Evolutionary conservation across 1,140 invertebrate species (phyloP).

Genomic region (Halictus rubicundus): DNA sequence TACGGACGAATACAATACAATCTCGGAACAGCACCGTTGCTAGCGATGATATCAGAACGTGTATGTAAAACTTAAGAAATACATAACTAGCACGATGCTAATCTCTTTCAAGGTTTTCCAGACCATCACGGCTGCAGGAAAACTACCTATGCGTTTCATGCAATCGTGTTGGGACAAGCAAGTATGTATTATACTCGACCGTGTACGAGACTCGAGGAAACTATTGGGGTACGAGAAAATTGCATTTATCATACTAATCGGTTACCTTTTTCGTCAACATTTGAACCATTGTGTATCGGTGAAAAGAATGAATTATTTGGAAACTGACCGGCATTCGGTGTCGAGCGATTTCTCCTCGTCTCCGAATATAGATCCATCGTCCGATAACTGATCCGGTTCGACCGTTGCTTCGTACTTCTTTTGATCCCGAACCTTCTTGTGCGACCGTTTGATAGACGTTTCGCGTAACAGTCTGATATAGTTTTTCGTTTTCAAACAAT

Average conservation of each 20-base stretch:
- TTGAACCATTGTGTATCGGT: background rate
- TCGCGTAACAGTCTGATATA: constrained; percentile 65
- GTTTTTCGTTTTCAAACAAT: constrained; percentile 60
- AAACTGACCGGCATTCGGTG: background rate
- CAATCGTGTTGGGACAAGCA: background rate
- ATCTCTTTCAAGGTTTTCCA: background rate
- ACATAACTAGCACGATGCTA: background rate
- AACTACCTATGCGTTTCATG: background rate
- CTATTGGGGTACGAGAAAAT: background rate
- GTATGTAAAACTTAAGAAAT: too few relatives aligned
- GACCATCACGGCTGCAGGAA: background rate
- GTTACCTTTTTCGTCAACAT: background rate
- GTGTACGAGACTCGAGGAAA: background rate
- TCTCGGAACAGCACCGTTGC: background rate
- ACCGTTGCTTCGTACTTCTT: constrained; percentile 47
- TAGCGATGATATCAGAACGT: background rate
- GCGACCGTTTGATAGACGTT: constrained; percentile 73
- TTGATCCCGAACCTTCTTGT: constrained; percentile 69
- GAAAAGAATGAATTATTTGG: background rate
- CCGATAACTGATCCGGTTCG: constrained; percentile 60
- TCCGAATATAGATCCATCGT: constrained; percentile 75
- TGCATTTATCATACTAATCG: constrained; percentile 1
- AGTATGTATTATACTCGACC: background rate
- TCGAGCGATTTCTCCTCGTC: constrained; percentile 57
- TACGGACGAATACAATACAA: background rate